A percentile compares a stretch with the other conserved stretches of the same genome.
These are phyloP conservation scores for Centropus unirufus DNA, from an alignment of 2,113 vertebrate species.

Conservation along the genomic window DNA sequence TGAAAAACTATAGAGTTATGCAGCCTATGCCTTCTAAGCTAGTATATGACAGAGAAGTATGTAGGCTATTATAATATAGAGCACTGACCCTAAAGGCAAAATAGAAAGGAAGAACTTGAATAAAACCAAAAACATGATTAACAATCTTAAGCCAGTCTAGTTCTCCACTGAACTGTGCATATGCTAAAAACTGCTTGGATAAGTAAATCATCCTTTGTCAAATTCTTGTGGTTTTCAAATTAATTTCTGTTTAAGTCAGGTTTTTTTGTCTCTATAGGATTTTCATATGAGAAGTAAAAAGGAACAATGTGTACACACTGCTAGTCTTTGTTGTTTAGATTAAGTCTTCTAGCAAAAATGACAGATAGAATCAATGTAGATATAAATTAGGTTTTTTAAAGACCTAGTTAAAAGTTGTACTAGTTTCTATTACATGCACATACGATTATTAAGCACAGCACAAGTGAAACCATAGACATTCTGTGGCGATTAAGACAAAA, in stretches of 20 bases:
- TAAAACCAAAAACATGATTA: not conserved
- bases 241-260: not conserved
- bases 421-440: not conserved
- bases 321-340: not conserved
- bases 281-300: not conserved
- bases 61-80: not conserved
- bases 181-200: not conserved
- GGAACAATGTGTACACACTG: not conserved
- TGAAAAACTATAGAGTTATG: not conserved
- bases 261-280: not conserved
- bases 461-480: not conserved
- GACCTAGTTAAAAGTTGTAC: not conserved
- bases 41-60: not conserved
- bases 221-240: not conserved
- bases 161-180: not conserved
- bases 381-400: not conserved
- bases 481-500: not conserved
- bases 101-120: not conserved
- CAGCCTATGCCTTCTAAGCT: not conserved
- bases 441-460: not conserved
- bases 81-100: not conserved
- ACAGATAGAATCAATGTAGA: not conserved
- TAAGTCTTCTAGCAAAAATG: not conserved
- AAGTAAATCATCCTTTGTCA: not conserved
- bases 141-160: not conserved